Conservation (phyloP, 64 coral and sea anemone species). For the Stichodactyla helianthus region DNA sequence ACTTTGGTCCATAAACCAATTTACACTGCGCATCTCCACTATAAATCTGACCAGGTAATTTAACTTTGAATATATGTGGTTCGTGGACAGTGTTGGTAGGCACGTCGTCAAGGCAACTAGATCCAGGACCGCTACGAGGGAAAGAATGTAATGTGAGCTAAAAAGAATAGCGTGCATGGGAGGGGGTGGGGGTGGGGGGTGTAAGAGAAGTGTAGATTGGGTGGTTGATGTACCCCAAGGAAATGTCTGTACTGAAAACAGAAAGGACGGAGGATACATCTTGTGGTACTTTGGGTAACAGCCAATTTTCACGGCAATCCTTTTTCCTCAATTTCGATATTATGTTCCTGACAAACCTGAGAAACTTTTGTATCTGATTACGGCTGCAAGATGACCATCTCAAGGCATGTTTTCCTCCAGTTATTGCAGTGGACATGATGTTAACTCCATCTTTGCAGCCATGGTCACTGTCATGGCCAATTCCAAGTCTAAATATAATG, state of each 20-base stretch:
- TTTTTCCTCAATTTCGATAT: neutral
- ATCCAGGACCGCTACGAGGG: slow-evolving; percentile 37
- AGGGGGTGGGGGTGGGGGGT: too few species aligned
- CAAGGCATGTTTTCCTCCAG: slow-evolving; percentile 38
- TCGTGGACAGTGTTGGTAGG: slow-evolving; percentile 1
- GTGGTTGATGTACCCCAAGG: too few species aligned
- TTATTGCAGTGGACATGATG: slow-evolving; percentile 52
- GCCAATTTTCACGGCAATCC: too few species aligned
- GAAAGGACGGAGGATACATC: too few species aligned
- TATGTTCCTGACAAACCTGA: slow-evolving; percentile 50
- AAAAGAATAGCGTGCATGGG: too few species aligned
- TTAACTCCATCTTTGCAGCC: slow-evolving; percentile 47
- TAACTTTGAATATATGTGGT: slow-evolving; percentile 44
- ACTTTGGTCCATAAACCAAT: slow-evolving; percentile 35
- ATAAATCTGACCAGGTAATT: slow-evolving; percentile 71
- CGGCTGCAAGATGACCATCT: slow-evolving; percentile 83
- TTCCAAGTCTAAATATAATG: neutral
- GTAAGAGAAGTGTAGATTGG: neutral
- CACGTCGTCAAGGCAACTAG: slow-evolving; percentile 57
- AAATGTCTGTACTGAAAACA: too few species aligned
- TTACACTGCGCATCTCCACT: slow-evolving; percentile 67
- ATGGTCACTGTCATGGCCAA: slow-evolving; percentile 39
- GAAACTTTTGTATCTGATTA: slow-evolving; percentile 48
- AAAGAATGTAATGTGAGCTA: neutral
- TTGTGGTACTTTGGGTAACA: too few species aligned